phyloP scores from a whole-genome alignment of 2,888 invertebrate species.

The Venustoraphidia nigricollis region DNA sequence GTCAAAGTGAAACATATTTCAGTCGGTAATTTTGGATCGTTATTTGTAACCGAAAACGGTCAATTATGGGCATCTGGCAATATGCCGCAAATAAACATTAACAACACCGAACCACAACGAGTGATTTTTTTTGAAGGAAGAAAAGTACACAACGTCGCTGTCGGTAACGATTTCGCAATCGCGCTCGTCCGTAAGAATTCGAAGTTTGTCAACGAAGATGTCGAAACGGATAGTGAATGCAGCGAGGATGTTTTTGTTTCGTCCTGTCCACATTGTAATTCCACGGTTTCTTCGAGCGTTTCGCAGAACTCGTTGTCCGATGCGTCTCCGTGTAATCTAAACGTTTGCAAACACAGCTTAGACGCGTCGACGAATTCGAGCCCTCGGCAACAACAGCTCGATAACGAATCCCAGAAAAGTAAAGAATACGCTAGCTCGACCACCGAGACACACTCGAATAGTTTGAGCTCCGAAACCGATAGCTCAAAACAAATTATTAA shows the following conservation, averaged over 20 bases:
- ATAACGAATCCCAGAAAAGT: conserved; percentile 35
- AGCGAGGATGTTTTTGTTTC: conserved; percentile 48
- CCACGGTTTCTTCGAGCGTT: conserved; percentile 37
- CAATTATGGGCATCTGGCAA: conserved; percentile 53
- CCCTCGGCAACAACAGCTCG: no score
- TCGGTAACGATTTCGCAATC: conserved; percentile 65
- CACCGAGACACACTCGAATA: conserved; percentile 21
- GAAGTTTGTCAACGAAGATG: conserved; percentile 26
- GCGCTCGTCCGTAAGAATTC: conserved; percentile 48
- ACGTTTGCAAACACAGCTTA: no score
- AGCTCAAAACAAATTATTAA: no score
- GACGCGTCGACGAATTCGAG: no score
- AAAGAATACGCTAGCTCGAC: conserved; percentile 41
- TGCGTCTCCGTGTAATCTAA: no score
- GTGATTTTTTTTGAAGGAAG: conserved; percentile 53
- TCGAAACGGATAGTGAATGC: conserved; percentile 43
- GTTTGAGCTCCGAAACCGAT: no score
- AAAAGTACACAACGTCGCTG: conserved; percentile 49
- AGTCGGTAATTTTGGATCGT: conserved; percentile 42
- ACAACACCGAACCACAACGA: conserved; percentile 40
- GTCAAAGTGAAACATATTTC: conserved; percentile 46
- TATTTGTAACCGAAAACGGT: conserved; percentile 49
- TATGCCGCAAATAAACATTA: conserved; percentile 50
- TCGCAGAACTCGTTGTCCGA: conserved; percentile 45
- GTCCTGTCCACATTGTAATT: conserved; percentile 48